These are phyloP conservation scores for Amphibalanus amphitrite DNA, from an alignment of 1,140 invertebrate species.

Conservation along the genomic window DNA sequence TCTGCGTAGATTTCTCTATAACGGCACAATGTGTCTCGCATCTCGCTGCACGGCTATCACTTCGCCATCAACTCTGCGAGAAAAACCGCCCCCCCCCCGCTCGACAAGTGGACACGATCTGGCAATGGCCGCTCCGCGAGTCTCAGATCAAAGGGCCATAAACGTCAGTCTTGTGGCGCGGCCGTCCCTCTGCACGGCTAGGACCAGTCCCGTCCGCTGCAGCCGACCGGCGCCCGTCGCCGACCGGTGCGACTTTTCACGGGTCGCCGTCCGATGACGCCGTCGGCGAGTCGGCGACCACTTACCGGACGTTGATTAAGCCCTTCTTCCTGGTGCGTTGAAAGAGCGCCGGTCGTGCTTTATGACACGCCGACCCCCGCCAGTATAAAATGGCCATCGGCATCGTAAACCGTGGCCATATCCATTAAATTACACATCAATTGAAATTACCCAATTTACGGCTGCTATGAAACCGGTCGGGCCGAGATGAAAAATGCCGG, in stretches of 20 bases:
- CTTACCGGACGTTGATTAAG: neutral
- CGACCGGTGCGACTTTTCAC: neutral
- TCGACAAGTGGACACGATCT: no score
- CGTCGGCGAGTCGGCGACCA: no score
- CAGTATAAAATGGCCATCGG: neutral
- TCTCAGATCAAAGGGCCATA: no score
- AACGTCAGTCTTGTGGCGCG: no score
- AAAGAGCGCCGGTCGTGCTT: neutral
- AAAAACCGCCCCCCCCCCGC: no score
- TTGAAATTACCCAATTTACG: slow-evolving; percentile 2
- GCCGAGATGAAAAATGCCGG: neutral
- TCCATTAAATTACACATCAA: slow-evolving; percentile 2
- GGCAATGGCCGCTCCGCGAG: no score
- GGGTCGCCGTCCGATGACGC: neutral
- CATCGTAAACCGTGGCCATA: neutral
- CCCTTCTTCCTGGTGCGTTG: neutral
- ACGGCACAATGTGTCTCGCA: no score
- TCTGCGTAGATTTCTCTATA: no score
- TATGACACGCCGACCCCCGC: neutral
- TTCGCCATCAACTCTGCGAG: no score
- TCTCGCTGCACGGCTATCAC: no score
- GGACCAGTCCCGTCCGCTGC: no score
- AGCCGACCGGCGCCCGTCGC: neutral
- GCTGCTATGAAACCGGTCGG: neutral
- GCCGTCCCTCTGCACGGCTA: no score